Evolutionary conservation across 2,888 invertebrate species (phyloP), one percentile per base, ranked within the genome.

Genomic region (Morpho helenor): DNA sequence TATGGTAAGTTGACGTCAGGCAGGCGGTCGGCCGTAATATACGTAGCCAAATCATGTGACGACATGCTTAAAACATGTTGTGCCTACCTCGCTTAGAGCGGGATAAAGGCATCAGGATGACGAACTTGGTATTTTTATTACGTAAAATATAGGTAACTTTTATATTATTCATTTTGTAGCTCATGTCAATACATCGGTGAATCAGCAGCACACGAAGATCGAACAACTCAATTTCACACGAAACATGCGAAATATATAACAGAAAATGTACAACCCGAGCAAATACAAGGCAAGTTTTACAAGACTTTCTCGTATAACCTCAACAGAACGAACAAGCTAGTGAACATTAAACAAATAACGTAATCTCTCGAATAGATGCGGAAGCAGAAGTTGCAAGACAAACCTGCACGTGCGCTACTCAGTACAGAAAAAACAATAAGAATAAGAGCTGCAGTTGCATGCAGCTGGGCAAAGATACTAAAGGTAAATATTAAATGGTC

Each of bases 321-420:
- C 1, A 31, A 31, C 31, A 31, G n/a, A n/a, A 31, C 31, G 31
- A 31, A 16, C 16, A 16, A 16, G 16, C 16, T 16, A 16, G 16
- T 16, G 16, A 16, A 16, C 16, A 16, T 16, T 16, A 2, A 16
- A 16, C 16, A 16, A 16, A 16, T 16, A 16, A 16, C 16, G 1
- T 16, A 16, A 16, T 16, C 16, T 16, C 16, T 16, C 16, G 2
- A 16, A 31, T 8, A 71, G 70, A 70, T 57, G 63, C 47, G 9
- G 61, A 51, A 49, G 52, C 52, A 9, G 55, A 62, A 42, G 65
- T 60, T 7, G 47, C 45, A 3, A 47, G 31, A 2, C 56, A 62
- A 16, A 68, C 67, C 0, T 73, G 74, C 40, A 71, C 72, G 0
- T 73, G 74, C 52, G 72, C 72, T 5, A 70, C 72, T 0, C 74